Conservation (phyloP, 2,113 vertebrate genomes). For the Globicephala melas region DNA sequence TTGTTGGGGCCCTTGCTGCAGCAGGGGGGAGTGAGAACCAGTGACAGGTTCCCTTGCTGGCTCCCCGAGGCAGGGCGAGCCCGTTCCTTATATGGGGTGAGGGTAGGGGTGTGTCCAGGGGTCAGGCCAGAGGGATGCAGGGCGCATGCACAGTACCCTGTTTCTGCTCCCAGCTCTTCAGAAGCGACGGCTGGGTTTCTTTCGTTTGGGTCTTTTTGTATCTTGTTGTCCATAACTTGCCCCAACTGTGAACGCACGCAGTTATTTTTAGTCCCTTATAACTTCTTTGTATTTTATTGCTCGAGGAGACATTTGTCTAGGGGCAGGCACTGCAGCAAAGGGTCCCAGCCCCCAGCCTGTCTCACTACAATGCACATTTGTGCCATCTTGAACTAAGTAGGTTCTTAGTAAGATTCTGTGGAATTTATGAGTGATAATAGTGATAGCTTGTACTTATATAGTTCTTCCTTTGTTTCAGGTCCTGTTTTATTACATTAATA, state of each 20-base stretch:
- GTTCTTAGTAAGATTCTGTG: background rate
- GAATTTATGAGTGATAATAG: background rate
- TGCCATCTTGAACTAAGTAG: too few relatives aligned
- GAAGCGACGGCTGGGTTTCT: background rate
- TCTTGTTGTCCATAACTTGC: background rate
- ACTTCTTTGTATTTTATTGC: background rate
- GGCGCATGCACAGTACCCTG: rapidly evolving
- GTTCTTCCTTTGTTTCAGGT: background rate
- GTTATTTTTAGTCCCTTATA: background rate
- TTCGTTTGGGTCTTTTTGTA: background rate
- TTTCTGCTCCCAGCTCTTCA: background rate
- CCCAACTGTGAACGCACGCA: background rate
- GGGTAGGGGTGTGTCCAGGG: background rate
- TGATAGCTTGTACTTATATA: rapidly evolving
- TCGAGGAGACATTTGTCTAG: background rate
- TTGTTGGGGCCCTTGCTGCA: background rate
- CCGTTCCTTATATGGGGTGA: background rate
- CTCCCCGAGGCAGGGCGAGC: background rate
- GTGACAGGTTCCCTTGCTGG: background rate
- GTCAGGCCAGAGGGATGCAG: background rate
- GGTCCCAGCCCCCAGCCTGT: background rate
- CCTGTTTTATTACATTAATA: rapidly evolving
- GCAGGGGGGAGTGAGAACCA: background rate
- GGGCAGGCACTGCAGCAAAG: background rate
- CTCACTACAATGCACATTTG: rapidly evolving